Percentiles rank a stretch among this genome's conserved stretches.
These are phyloP conservation scores for Lamproptera curius DNA, from an alignment of 2,888 invertebrate species.

Conservation along the genomic window DNA sequence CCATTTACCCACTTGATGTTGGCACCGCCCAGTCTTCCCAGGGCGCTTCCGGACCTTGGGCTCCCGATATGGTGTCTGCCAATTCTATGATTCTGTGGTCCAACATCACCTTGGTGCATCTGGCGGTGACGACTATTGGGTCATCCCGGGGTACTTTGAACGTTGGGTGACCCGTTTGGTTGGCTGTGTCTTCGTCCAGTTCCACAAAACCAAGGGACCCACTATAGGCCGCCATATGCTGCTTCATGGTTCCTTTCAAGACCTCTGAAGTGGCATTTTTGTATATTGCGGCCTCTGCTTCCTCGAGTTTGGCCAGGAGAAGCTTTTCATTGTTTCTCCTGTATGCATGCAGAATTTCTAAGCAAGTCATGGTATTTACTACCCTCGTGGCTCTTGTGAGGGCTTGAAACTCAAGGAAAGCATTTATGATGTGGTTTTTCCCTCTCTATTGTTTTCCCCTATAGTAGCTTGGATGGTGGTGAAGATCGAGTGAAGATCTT, in stretches of 20 bases:
- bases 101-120: conserved; percentile 9
- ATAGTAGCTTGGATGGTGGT: background rate
- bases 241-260: background rate
- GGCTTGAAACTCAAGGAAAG: too few relatives aligned
- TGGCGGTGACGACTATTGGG: conserved; percentile 4
- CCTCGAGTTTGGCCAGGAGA: background rate
- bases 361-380: too few relatives aligned
- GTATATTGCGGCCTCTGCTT: conserved; percentile 3
- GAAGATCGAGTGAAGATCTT: conserved; percentile 20
- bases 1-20: background rate
- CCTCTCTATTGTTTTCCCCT: conserved; percentile 1
- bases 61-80: background rate
- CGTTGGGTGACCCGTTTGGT: conserved; percentile 1
- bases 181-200: background rate
- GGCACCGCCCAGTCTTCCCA: background rate
- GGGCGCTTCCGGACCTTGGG: background rate
- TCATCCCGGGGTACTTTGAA: conserved; percentile 3
- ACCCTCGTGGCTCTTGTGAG: too few relatives aligned
- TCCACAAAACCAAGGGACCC: conserved; percentile 5
- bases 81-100: conserved; percentile 2
- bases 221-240: background rate
- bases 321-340: background rate
- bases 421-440: too few relatives aligned
- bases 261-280: conserved; percentile 5
- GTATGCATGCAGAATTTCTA: too few relatives aligned